Conservation (phyloP, 2,888 invertebrate species). For the Pseudococcus longispinus region DNA sequence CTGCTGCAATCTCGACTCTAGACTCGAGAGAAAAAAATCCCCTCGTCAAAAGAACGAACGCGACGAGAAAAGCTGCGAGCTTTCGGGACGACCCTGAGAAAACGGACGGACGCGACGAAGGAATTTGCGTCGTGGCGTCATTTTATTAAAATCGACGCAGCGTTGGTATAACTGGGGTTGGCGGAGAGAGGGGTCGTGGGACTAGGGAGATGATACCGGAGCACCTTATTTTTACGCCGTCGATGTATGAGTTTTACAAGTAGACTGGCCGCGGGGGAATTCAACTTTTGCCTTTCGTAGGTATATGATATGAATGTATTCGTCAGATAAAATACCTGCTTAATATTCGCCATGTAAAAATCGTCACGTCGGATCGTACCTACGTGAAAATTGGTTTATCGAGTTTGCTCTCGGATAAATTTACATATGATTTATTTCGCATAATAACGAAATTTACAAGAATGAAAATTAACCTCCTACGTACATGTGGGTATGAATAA, state of each 20-base stretch:
- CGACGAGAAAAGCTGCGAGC: neutral
- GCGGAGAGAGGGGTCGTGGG: neutral
- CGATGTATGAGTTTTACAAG: neutral
- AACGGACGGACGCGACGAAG: neutral
- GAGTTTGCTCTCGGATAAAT: neutral
- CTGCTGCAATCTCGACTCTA: neutral
- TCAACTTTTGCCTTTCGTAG: neutral
- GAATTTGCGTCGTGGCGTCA: neutral
- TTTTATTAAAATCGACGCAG: neutral
- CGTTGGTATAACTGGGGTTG: neutral
- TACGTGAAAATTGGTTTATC: neutral
- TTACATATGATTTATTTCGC: neutral
- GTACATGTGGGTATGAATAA: neutral
- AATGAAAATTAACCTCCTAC: neutral
- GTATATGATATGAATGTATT: neutral
- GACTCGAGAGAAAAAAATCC: neutral
- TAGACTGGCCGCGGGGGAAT: neutral
- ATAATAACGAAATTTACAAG: neutral
- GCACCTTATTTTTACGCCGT: neutral
- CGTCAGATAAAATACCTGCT: neutral
- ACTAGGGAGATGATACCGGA: neutral
- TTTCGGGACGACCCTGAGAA: neutral
- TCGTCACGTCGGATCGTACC: neutral
- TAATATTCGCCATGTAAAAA: neutral
- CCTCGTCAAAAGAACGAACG: neutral